Evolutionary conservation across 2,113 vertebrate species (phyloP).

Genomic region (Ailurus styani): DNA sequence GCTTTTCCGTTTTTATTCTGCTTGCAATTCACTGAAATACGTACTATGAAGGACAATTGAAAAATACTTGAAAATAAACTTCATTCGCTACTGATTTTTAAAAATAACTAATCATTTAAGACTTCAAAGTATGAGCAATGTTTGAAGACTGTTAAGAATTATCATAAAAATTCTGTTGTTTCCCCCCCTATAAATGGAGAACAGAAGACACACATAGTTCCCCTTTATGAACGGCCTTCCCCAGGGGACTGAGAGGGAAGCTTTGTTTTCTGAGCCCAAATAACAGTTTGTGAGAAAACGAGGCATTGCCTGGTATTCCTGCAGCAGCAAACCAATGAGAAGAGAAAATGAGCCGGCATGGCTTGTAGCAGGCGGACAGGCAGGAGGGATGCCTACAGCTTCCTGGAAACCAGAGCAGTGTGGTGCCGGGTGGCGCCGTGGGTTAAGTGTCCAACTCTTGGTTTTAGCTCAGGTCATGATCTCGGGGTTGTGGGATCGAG

Average conservation of each 20-base stretch:
- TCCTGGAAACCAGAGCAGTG: no score
- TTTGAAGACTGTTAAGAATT: not conserved
- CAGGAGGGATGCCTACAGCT: no score
- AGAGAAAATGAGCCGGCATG: not conserved
- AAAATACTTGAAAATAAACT: not conserved
- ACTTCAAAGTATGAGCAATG: not conserved
- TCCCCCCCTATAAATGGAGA: not conserved
- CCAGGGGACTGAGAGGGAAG: not conserved
- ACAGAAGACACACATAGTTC: not conserved
- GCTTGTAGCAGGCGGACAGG: fast-evolving
- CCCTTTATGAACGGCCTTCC: not conserved
- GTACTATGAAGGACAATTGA: not conserved
- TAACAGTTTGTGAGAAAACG: not conserved
- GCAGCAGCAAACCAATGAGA: not conserved
- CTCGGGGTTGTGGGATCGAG: not conserved
- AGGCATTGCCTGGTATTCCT: fast-evolving
- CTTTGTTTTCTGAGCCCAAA: not conserved
- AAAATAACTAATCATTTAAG: not conserved
- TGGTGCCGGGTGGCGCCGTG: no score
- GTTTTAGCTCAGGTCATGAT: not conserved
- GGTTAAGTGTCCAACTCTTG: no score
- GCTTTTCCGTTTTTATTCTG: not conserved
- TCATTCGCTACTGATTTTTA: not conserved
- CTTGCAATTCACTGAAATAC: not conserved
- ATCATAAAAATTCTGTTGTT: not conserved